A percentile compares a stretch with the other conserved stretches of the same genome.
Conservation (phyloP, 2,888 invertebrate genomes). For the Tuberolachnus salignus region DNA sequence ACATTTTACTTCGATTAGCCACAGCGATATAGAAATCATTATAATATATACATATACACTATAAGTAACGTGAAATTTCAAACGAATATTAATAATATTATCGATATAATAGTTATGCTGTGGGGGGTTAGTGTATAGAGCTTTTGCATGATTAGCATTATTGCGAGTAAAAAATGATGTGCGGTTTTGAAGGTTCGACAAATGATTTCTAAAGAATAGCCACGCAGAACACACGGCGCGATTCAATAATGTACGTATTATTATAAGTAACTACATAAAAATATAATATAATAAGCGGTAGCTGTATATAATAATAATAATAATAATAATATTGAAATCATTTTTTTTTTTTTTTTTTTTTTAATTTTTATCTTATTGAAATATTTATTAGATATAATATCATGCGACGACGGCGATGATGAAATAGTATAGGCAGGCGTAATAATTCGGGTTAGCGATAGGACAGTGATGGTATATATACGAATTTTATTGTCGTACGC, state of each 20-base stretch:
- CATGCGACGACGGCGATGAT: too few species aligned
- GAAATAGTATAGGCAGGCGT: too few species aligned
- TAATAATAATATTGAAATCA: constrained; percentile 4
- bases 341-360: not conserved
- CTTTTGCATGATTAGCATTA: constrained; percentile 30
- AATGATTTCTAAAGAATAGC: constrained; percentile 28
- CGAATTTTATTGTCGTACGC: too few species aligned
- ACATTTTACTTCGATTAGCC: not conserved
- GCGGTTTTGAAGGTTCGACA: constrained; percentile 6
- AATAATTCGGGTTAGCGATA: too few species aligned
- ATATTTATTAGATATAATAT: too few species aligned
- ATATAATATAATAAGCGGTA: not conserved
- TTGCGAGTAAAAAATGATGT: not conserved
- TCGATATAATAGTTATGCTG: not conserved
- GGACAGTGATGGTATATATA: too few species aligned
- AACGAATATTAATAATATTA: not conserved
- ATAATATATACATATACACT: too few species aligned
- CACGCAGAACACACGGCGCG: constrained; percentile 8
- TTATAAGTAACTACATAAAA: too few species aligned
- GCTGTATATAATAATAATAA: not conserved
- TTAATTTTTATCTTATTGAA: too few species aligned
- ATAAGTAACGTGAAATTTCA: not conserved
- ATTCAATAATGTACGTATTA: constrained; percentile 1
- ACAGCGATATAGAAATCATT: not conserved
- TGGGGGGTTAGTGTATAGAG: constrained; percentile 11